Evolutionary conservation across 2,113 vertebrate species (phyloP).

Genomic region (Microtus montanus): DNA sequence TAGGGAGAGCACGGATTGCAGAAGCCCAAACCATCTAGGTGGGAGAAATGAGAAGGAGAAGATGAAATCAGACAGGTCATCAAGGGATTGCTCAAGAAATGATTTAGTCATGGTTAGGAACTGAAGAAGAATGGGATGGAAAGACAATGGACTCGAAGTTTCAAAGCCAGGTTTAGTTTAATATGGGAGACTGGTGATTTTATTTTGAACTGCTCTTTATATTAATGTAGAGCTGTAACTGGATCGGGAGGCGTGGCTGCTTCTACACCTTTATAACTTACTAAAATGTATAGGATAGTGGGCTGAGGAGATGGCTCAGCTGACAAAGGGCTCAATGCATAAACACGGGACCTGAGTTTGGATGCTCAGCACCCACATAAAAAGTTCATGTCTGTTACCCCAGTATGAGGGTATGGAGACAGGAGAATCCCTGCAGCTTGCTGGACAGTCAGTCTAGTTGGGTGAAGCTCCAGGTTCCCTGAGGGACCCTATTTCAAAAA

Average conservation of each 20-base stretch:
- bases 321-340: neutral
- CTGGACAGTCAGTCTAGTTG: too few species aligned
- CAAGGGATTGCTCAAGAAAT: neutral
- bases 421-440: neutral
- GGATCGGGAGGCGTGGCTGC: neutral
- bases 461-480: neutral
- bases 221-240: neutral
- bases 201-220: neutral
- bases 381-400: neutral
- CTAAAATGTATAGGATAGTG: neutral
- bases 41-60: conserved; percentile 8
- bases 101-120: neutral
- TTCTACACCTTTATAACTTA: neutral
- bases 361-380: too few species aligned
- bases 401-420: neutral
- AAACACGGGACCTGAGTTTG: neutral
- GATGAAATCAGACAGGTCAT: neutral
- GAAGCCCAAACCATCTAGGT: neutral
- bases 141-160: conserved; percentile 8
- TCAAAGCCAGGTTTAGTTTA: neutral
- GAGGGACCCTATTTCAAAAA: neutral
- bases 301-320: neutral
- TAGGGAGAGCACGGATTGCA: neutral
- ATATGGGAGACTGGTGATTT: neutral
- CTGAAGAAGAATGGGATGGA: neutral